Conservation (phyloP, 2,113 vertebrate genomes). For the Antechinus flavipes region DNA sequence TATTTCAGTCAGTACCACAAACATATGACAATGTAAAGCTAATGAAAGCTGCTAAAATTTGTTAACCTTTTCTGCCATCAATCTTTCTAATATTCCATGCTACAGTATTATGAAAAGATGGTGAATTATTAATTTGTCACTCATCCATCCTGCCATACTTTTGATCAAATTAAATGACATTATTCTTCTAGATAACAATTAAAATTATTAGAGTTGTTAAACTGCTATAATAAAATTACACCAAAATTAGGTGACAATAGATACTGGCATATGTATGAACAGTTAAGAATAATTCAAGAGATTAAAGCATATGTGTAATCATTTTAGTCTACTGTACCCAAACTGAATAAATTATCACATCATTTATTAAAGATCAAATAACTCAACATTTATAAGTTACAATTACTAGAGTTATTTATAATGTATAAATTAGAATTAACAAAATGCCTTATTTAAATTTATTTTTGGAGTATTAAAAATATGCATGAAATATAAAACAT, state of each 20-base stretch:
- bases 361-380: constrained; percentile 53
- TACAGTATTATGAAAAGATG: constrained; percentile 91
- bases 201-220: constrained; percentile 88
- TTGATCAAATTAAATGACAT: constrained; percentile 88
- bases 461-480: constrained; percentile 6
- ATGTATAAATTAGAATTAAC: background rate
- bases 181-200: constrained; percentile 93
- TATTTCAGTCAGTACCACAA: constrained; percentile 88
- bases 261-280: constrained; percentile 36
- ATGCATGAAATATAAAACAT: background rate
- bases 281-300: constrained; percentile 59
- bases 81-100: constrained; percentile 85
- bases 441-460: constrained; percentile 27
- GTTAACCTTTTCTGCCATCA: constrained; percentile 89
- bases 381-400: constrained; percentile 9
- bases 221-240: constrained; percentile 77
- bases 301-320: background rate
- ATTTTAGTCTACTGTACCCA: constrained; percentile 44
- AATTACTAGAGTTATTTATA: background rate
- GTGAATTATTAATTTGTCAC: constrained; percentile 96
- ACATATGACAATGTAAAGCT: constrained; percentile 91
- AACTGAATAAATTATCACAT: constrained; percentile 33
- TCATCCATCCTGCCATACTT: constrained; percentile 88
- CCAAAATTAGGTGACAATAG: constrained; percentile 74
- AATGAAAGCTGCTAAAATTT: constrained; percentile 92